Evolutionary conservation across 2,888 invertebrate genomes (phyloP), one percentile per base, ranked within the genome.

Genomic region (Zygothrica quintamaculata): DNA sequence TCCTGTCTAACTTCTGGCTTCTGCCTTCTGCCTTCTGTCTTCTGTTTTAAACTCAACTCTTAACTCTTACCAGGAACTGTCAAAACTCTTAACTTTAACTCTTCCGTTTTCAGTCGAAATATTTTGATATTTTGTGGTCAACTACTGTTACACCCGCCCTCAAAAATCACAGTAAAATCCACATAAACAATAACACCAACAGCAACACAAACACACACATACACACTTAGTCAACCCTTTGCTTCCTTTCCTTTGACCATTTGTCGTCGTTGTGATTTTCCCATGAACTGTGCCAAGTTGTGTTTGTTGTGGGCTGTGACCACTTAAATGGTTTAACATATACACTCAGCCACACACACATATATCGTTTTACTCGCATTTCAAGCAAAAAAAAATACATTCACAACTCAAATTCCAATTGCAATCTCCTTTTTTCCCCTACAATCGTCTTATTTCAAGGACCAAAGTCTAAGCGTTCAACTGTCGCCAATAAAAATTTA

Each of bases 401-500:
- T 56, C 47, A 50, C 51, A 51, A 46, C 72, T 42, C 48, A 42
- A 46, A 72, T 65, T 65, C 73, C 59, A 47, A 33, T 39, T 22
- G 22, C 51, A 13, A 42, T 37, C 8, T 29, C 33, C 5, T 31
- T 8, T n/a, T n/a, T n/a, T n/a, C n/a, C n/a, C n/a, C n/a, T n/a
- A n/a, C n/a, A n/a, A n/a, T 13, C 9, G 29, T 5, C 9, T 2
- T n/a, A 29, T 5, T 29, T 18, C 29, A 18, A 50, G 44, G 9
- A 36, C 18, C 55, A 40, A 51, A 33, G 31, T 7, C 59, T 25
- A 51, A 43, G 12, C 50, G 52, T 65, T 64, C 77, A 75, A 77
- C 80, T 76, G 84, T 86, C 65, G 69, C 80, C 77, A 82, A 86
- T 75, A 80, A 82, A 80, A 75, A 79, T 76, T 55, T 84, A 71